phyloP scores from a whole-genome alignment of 2,797 vertebrate species.

The Notamacropus eugenii region DNA sequence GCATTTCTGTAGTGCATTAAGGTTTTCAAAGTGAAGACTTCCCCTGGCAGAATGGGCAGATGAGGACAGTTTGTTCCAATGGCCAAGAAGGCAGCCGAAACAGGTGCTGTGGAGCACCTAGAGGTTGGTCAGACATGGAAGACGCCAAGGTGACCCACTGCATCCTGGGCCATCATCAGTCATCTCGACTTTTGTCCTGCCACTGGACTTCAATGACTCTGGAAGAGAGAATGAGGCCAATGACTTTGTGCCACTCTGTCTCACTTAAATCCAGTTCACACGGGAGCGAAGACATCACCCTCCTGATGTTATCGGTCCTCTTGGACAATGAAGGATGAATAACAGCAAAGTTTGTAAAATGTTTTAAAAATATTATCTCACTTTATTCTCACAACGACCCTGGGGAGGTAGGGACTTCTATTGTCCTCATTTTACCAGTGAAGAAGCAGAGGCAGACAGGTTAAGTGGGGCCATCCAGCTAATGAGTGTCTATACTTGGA shows the following conservation, averaged over 20 bases:
- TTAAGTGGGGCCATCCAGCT: background rate
- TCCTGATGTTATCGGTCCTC: background rate
- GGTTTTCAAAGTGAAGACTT: background rate
- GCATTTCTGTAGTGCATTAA: background rate
- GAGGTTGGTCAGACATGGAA: background rate
- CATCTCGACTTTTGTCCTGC: background rate
- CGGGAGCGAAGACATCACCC: background rate
- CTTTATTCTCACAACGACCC: background rate
- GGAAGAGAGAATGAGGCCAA: background rate
- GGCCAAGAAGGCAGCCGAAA: background rate
- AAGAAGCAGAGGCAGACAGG: background rate
- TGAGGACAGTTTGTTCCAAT: background rate
- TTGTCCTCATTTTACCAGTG: background rate
- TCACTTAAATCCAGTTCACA: background rate
- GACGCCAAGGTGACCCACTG: background rate
- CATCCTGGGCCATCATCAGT: background rate
- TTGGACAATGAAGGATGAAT: background rate
- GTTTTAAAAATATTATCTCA: background rate
- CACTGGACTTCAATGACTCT: background rate
- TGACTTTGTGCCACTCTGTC: background rate
- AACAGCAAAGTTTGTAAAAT: background rate
- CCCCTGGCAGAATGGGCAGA: background rate
- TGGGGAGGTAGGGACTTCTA: background rate
- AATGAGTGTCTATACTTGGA: background rate
- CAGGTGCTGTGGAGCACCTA: background rate